Conservation (phyloP, 2,888 invertebrate genomes). For the Noctua janthe region DNA sequence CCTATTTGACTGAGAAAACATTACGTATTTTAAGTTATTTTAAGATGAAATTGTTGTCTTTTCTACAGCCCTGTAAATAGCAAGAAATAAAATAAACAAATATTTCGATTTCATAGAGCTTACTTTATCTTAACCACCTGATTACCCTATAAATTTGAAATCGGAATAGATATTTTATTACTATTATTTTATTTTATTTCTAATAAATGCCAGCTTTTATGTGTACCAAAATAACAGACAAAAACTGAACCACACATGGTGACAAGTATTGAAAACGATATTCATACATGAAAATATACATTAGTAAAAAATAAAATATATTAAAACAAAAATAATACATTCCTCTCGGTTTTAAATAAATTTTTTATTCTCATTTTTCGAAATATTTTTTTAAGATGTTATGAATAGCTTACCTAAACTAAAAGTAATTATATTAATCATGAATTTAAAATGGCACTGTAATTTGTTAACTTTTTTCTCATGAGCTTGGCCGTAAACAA, state of each 20-base stretch:
- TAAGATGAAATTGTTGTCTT: slow-evolving; percentile 87
- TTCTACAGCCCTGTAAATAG: slow-evolving; percentile 89
- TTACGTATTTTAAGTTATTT: slow-evolving; percentile 86
- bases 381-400: neutral
- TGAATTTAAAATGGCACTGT: slow-evolving; percentile 51
- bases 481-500: slow-evolving; percentile 66
- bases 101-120: slow-evolving; percentile 79
- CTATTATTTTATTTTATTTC: too few relatives aligned
- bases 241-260: neutral
- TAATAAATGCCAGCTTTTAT: slow-evolving; percentile 21
- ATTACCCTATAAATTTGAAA: slow-evolving; percentile 14
- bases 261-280: neutral
- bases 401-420: slow-evolving; percentile 16
- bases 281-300: neutral
- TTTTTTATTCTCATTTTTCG: neutral
- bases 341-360: neutral
- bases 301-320: too few relatives aligned
- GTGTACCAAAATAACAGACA: neutral
- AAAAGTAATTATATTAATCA: slow-evolving; percentile 43
- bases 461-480: slow-evolving; percentile 66
- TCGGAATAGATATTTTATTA: slow-evolving; percentile 10
- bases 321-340: neutral
- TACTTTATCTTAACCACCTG: slow-evolving; percentile 56
- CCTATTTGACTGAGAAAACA: slow-evolving; percentile 85
- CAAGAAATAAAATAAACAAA: slow-evolving; percentile 78